Conservation (phyloP, 2,888 invertebrate species). For the Leptarthrus brevirostris region DNA sequence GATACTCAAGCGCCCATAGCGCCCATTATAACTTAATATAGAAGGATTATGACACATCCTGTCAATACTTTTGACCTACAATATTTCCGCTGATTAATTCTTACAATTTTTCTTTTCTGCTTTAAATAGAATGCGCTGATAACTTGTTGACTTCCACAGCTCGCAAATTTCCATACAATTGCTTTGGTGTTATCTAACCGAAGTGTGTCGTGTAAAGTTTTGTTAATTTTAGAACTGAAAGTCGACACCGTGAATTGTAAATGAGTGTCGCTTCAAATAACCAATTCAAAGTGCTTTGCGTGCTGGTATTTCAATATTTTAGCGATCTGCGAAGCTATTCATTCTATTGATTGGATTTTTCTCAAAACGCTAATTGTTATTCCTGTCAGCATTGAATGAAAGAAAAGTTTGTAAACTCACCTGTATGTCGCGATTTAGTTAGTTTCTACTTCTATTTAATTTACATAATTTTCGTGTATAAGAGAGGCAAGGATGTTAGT, state of each 20-base stretch:
- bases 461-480: too few species aligned
- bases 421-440: background rate
- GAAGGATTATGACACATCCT: too few species aligned
- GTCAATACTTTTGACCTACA: too few species aligned
- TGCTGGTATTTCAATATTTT: background rate
- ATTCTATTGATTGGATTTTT: background rate
- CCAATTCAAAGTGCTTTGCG: background rate
- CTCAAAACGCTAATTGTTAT: background rate
- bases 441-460: too few species aligned
- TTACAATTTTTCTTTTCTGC: too few species aligned
- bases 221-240: slow-evolving; percentile 18
- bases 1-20: too few species aligned
- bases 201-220: background rate
- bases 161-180: slow-evolving; percentile 31
- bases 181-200: background rate
- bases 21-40: too few species aligned
- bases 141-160: background rate
- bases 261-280: slow-evolving; percentile 4
- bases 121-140: background rate
- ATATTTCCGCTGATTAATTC: too few species aligned
- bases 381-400: background rate
- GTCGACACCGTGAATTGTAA: slow-evolving; percentile 5
- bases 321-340: background rate
- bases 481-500: too few species aligned
- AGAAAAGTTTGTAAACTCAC: background rate